Evolutionary conservation across 2,888 invertebrate species (phyloP), one percentile per base, ranked within the genome.

Genomic region (Nephrocerus scutellatus): DNA sequence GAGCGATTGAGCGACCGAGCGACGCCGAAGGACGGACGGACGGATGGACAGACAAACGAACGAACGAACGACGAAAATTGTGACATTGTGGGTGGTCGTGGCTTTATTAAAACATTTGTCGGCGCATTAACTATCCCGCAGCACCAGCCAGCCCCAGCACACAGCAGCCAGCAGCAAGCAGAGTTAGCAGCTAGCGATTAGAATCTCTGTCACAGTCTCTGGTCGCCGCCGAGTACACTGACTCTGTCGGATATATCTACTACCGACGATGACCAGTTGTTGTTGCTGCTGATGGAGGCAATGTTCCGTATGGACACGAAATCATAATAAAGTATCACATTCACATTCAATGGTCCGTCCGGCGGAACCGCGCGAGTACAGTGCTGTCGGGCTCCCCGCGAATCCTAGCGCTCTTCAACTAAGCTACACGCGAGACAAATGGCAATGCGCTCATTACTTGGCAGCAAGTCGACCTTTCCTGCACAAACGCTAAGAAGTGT

Each of bases 91-190:
- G 46, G 46, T 46, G 46, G 46, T 46, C 46, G 43, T 34, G 37
- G 41, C 41, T 46, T 46, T 46, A 46, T 46, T 46, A 46, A 46
- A 46, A 46, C 46, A 46, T 46, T 46, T 46, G 46, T 46, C 46
- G 46, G 46, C 46, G 46, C 46, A 46, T 46, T 46, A 46, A 44
- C 41, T 39, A 39, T n/a, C n/a, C n/a, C n/a, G n/a, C n/a, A n/a
- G n/a, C n/a, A n/a, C n/a, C 41, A 34, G 22, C 40, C 20, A 42
- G 19, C 26, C 8, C 22, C 7, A 22, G 10, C 8, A 22, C 10
- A 32, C 37, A 13, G 29, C 25, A 37, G 35, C 38, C 41, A 38
- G 43, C 38, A 43, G 43, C 34, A 44, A 41, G 43, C 37, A 34
- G 7, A 10, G 22, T 22, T 10, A 10, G 22, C 10, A 8, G 34